Evolutionary conservation across 2,113 vertebrate species (phyloP), one percentile per base, ranked within the genome.

Genomic region (Labeo catla): DNA sequence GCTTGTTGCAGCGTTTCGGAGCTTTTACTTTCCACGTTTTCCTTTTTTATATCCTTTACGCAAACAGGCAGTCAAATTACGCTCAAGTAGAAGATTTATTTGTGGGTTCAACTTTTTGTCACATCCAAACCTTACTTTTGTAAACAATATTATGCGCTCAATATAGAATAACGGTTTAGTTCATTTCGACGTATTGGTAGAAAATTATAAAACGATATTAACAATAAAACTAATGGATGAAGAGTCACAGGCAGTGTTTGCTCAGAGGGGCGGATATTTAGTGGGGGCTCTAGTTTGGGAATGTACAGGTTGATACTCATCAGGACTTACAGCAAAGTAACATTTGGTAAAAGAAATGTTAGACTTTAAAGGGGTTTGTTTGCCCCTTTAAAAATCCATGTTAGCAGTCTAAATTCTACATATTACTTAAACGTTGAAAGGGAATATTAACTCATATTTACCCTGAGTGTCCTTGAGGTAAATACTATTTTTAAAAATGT

Each of bases 1-100:
- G 91, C 91, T 88, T 86, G 86, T 83, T 89, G 85, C 86, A 50
- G 5, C 83, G 19, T 65, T 47, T 45, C 21, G 43, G 43, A 47
- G 59, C 59, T 63, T 65, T 81, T 81, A 65, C 45, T 65, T 68
- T 36, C 36, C 28, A 21, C 43, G 39, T 34, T 72, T 65, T 78
- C 54, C 45, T 28, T 63, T 65, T 28, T 57, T 72, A 11, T 10
- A 73, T 59, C 6, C 6, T 21, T 78, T 84, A 61, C 21, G 8
- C 13, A 39, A 76, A 63, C 52, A 47, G 86, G 12, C 61, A 7
- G 19, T 10, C 11, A 13, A n/a, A 21, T 79, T 12, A 68, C 47
- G 45, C 15, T 76, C 8, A 85, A 54, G 11, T 36, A 15, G 11
- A 10, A 2, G 36, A 47, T 65, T 76, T 63, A 28, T 23, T 28